Evolutionary conservation across 2,797 vertebrate genomes (phyloP), one percentile per base, ranked within the genome.

Genomic region (Hydrocynus forskahlii): DNA sequence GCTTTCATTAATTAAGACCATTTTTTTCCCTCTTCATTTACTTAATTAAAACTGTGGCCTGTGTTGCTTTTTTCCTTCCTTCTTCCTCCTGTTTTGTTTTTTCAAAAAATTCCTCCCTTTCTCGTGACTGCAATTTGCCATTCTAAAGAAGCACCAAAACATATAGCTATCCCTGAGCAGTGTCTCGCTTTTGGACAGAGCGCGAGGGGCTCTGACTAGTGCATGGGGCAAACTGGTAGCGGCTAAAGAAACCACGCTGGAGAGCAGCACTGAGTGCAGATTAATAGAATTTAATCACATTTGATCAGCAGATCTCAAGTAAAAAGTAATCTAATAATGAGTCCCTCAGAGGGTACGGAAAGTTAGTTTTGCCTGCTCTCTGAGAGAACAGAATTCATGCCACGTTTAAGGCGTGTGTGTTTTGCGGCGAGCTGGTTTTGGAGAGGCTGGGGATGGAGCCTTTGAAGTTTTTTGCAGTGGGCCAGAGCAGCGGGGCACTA

Each of bases 31-130:
- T 89, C 88, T 89, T 91, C 88, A 88, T 90, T 89, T 88, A 88
- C 88, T 88, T 90, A 90, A 91, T 89, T 89, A 89, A 88, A 90
- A 87, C 87, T 89, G 88, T 89, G 87, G 86, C 89, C 89, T 90
- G 87, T 90, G 87, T 86, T 91, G 86, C 87, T 88, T 87, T 85
- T 72, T 84, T 85, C 85, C 84, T 85, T 87, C 86, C 85, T 81
- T 85, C 87, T 80, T 87, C 83, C 77, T 86, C 80, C 76, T 82
- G 79, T 84, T 88, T 86, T 86, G 7, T 45, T 45, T 45, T 45
- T 45, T 54, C 16, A 48, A 85, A 88, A 88, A 79, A 71, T 81
- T 87, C 82, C 81, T 88, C 84, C 74, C 83, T 84, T 86, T 88
- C 80, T 85, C 74, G 74, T 80, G 76, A 82, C 85, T 80, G 75